phyloP scores from a whole-genome alignment of 2,797 vertebrate genomes.

The Tapirus indicus region DNA sequence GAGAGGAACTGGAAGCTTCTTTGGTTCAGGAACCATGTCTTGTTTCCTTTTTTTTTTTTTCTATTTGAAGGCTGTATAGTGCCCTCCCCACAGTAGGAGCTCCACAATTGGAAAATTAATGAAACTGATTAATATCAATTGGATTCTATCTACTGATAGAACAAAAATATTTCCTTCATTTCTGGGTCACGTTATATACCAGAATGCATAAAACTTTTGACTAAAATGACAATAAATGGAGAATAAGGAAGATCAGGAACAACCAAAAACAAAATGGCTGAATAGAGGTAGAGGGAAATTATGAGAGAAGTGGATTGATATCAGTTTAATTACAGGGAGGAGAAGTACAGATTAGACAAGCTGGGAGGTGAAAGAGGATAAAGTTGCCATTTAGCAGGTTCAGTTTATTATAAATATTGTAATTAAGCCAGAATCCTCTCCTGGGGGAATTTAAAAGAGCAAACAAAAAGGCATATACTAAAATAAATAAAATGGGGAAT shows the following conservation, averaged over 20 bases:
- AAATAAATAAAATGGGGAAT: slow-evolving; percentile 10
- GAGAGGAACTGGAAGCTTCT: neutral
- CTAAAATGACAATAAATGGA: slow-evolving; percentile 37
- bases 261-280: slow-evolving; percentile 11
- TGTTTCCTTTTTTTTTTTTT: neutral
- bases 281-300: slow-evolving; percentile 54
- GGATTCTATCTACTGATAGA: neutral
- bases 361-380: slow-evolving; percentile 33
- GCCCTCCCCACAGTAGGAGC: neutral
- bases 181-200: slow-evolving; percentile 1
- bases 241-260: slow-evolving; percentile 23
- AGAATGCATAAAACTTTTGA: neutral
- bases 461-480: slow-evolving; percentile 19
- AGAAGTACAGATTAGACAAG: slow-evolving; percentile 62
- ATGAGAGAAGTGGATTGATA: neutral
- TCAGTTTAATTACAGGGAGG: slow-evolving; percentile 62
- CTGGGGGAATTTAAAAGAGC: slow-evolving; percentile 9
- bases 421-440: slow-evolving; percentile 66
- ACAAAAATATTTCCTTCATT: slow-evolving; percentile 27
- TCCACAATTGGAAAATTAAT: slow-evolving; percentile 42
- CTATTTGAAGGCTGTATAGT: neutral
- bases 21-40: neutral
- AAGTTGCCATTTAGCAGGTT: slow-evolving; percentile 52
- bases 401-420: slow-evolving; percentile 62
- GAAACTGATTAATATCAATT: slow-evolving; percentile 47